Base-by-base conservation (phyloP, 2,888 invertebrate genomes). In the Hirtodrosophila histrioides region DNA sequence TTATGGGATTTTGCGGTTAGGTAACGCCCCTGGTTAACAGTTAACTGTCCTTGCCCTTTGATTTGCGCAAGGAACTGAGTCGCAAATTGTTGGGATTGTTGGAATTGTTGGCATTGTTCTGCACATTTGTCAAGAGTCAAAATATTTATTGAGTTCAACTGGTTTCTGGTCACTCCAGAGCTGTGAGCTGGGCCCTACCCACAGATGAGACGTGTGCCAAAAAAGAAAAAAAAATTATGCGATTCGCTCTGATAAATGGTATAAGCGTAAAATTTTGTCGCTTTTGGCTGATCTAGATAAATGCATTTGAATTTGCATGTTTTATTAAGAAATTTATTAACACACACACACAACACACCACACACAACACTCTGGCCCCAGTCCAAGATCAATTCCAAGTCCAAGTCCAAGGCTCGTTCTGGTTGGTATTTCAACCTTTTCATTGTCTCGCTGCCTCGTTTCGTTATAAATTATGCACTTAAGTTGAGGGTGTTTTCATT, bases 401-500 rank as follows among this genome's bases (percentile, higher is more conserved):
- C 56, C 53, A 46, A 55, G 48, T 55, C 74, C 69, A 73, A 60
- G 72, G 56, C 61, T 68, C 54, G 57, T 50, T 58, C 45, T 64
- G 55, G 50, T 68, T 77, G 75, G 78, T 78, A 77, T 78, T 71
- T 73, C 78, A 68, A 81, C 62, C 60, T 62, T 69, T 70, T 69
- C 68, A 71, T 79, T 74, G 75, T 83, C 75, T 81, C 74, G 75
- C 65, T 78, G 86, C 48, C 76, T 82, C 75, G 69, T 76, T 79
- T 86, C 86, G 89, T 89, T 89, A 89, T 88, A 89, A 88, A 88
- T 88, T 88, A 88, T 88, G 82, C 89, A 88, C 89, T 89, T 89
- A 89, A 88, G 89, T 89, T 88, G 88, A 89, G 88, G 88, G 88
- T 88, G 89, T 87, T 88, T 88, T 89, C 88, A 87, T 88, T 88